phyloP scores from a whole-genome alignment of 2,113 vertebrate genomes.

The Columba janthina region DNA sequence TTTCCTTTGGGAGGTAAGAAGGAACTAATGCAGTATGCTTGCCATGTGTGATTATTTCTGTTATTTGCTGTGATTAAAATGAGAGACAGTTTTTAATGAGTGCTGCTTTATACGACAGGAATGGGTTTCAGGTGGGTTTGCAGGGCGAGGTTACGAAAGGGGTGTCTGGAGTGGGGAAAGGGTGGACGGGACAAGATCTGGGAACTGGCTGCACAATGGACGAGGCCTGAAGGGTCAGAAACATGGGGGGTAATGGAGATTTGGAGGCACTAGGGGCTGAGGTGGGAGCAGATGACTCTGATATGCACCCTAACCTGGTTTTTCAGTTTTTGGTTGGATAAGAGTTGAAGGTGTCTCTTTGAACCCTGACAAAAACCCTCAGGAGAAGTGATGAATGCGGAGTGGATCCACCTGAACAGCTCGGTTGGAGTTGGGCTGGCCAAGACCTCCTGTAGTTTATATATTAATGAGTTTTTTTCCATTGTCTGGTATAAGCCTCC shows the following conservation, averaged over 20 bases:
- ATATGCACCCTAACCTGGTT: not conserved
- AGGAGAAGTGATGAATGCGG: not conserved
- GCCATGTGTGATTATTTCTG: not conserved
- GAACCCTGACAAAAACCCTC: not conserved
- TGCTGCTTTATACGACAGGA: not conserved
- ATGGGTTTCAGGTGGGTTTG: not conserved
- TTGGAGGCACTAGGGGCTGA: not conserved
- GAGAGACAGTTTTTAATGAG: not conserved
- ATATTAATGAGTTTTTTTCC: not conserved
- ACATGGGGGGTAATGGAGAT: not conserved
- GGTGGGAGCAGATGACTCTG: not conserved
- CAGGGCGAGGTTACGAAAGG: not conserved
- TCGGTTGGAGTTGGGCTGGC: not conserved
- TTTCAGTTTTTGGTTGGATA: not conserved
- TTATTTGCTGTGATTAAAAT: not conserved
- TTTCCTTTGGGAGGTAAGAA: not conserved
- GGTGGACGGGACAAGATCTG: accelerated
- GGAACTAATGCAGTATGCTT: not conserved
- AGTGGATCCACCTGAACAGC: not conserved
- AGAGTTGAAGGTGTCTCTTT: not conserved
- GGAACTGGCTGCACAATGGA: not conserved
- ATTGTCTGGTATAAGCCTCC: not conserved
- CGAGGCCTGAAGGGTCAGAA: not conserved
- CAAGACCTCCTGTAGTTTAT: not conserved
- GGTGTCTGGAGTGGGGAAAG: not conserved